Evolutionary conservation across 2,113 vertebrate genomes (phyloP), one percentile per base, ranked within the genome.

Genomic region (Carassius carassius): DNA sequence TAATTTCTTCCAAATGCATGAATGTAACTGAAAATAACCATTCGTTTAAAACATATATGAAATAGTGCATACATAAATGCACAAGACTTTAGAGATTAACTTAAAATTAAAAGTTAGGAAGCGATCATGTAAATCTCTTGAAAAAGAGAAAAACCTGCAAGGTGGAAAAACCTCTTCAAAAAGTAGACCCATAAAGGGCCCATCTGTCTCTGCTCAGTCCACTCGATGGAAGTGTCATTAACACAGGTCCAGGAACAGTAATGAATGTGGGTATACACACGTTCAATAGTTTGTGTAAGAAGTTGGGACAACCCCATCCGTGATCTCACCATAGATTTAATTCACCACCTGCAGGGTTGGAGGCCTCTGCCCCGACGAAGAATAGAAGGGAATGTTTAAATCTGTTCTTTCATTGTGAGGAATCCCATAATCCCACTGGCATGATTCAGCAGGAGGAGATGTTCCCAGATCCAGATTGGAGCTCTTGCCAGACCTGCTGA

Each of bases 381-480:
- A 78, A 76, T 32, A 54, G 23, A 76, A 32, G 75, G 32, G 54
- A 12, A 80, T 4, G 58, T 49, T 80, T 29, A 80, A 80, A 65
- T 80, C 35, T 65, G 78, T 49, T 65, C 60, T 80, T 49, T 80
- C 21, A 49, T 65, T 16, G 32, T 1, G 2, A 56, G 75, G 29
- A 58, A 54, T 60, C 76, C 21, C 76, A 78, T 62, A 78, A 78
- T 78, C 76, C 76, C 32, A 60, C 54, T 60, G 54, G 37, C 60
- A 32, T 65, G 60, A 65, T 65, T 80, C 78, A 80, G 60, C 78
- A 63, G 60, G 41, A 44, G 41, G 41, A 60, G 19, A 76, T 3
- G 74, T 79, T 63, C 21, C 19, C 56, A 25, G 78, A 65, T 65
- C 14, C 60, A 80, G 35, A 80, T 65, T 4, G 0, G 14, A 78